Evolutionary conservation across 2,113 vertebrate species (phyloP).

Genomic region (Periophthalmodon schlosseri): DNA sequence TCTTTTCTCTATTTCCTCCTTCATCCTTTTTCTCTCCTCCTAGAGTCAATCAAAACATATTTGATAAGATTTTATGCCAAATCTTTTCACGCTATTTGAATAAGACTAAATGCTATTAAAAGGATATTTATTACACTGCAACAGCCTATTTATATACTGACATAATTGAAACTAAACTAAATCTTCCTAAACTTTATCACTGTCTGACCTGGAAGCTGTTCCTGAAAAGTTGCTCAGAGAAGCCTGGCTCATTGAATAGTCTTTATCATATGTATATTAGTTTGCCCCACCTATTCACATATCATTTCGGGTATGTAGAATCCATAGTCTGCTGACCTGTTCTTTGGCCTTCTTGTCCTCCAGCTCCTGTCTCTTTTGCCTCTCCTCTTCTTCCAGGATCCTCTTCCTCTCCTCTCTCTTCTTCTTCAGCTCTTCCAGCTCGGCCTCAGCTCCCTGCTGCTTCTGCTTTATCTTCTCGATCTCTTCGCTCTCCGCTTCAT

Average conservation of each 20-base stretch:
- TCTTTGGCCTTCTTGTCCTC: constrained; percentile 87
- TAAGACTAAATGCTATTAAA: no score
- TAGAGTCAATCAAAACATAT: constrained; percentile 36
- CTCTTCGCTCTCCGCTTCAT: constrained; percentile 83
- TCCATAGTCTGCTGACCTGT: constrained; percentile 72
- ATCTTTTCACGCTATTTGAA: no score
- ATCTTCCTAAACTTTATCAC: no score
- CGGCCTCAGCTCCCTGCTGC: constrained; percentile 85
- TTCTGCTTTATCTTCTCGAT: constrained; percentile 92
- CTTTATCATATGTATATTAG: no score
- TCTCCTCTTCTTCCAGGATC: constrained; percentile 91
- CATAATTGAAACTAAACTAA: no score
- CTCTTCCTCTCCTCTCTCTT: constrained; percentile 92
- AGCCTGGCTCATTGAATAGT: no score
- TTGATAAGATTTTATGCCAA: no score
- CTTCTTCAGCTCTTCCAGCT: constrained; percentile 92
- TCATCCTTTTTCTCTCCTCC: constrained; percentile 95
- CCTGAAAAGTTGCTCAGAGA: no score
- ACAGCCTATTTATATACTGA: neutral
- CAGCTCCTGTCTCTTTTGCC: constrained; percentile 85
- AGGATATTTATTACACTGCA: no score
- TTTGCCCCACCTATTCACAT: no score
- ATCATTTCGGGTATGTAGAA: no score
- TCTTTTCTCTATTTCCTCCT: constrained; percentile 94
- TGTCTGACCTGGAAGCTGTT: no score